Percentiles rank a stretch among this genome's conserved stretches.
Evolutionary conservation across 2,888 invertebrate species (phyloP).

Genomic region (Itoplectis maculator): DNA sequence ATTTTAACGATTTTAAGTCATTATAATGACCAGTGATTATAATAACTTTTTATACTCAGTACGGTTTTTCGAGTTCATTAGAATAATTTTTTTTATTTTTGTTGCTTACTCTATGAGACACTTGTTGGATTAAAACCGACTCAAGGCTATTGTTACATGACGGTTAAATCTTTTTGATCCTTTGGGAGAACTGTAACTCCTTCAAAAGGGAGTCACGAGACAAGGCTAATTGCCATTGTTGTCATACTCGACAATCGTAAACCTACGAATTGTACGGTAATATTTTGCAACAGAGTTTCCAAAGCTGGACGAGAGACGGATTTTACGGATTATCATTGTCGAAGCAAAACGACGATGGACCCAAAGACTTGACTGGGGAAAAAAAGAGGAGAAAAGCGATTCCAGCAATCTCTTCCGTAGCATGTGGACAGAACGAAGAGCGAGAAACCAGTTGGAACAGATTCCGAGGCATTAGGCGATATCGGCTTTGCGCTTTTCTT

Average conservation of each 20-base stretch:
- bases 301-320: neutral
- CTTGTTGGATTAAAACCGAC: conserved; percentile 53
- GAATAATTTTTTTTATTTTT: too few relatives aligned
- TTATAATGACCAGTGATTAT: too few relatives aligned
- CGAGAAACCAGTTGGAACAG: conserved; percentile 66
- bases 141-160: too few relatives aligned
- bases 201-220: neutral
- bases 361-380: neutral
- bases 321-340: conserved; percentile 28
- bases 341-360: conserved; percentile 11
- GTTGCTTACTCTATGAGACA: conserved; percentile 53
- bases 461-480: conserved; percentile 77
- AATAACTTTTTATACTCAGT: too few relatives aligned
- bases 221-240: neutral
- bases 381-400: conserved; percentile 27
- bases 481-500: conserved; percentile 75
- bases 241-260: neutral
- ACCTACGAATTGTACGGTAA: conserved; percentile 8
- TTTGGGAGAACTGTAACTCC: too few relatives aligned
- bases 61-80: too few relatives aligned
- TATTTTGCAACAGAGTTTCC: conserved; percentile 25
- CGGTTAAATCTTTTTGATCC: too few relatives aligned
- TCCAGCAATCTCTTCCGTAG: conserved; percentile 35
- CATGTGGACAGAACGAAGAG: conserved; percentile 26
- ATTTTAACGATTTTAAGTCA: too few relatives aligned